Base-by-base conservation (phyloP, 2,797 vertebrate genomes). In the Eospalax fontanierii region DNA sequence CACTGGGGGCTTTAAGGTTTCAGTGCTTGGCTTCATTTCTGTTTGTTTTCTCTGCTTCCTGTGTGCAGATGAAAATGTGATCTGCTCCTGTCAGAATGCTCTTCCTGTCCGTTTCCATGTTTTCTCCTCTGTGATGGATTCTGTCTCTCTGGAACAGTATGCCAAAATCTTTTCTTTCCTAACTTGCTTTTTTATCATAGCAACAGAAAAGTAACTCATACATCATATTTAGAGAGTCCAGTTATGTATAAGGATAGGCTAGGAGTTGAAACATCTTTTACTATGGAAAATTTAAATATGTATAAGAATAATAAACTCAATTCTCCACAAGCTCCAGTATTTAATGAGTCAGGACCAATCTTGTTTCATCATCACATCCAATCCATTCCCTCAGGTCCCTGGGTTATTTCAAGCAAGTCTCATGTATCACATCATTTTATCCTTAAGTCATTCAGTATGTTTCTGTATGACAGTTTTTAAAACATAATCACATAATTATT, bases 401-500 rank as follows among this genome's bases (percentile, higher is more conserved):
- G 81, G 46, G 79, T 89, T 80, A 85, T 86, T 85, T 86, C 79
- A 85, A 73, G 71, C 12, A 87, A 50, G 59, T 76, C 5, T 68
- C 35, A 75, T n/a, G 74, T 28, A 7, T 59, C 7, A 68, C 30
- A 74, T 22, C 35, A 80, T 75, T 40, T 86, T 80, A 87, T 82
- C 50, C 21, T 89, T 82, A 68, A 81, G 46, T 33, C 66, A 50
- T 82, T 81, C 12, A 74, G 21, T 50, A 73, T 35, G 6, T 80
- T 43, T 80, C 59, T 59, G 19, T n/a, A 89, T 30, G 33, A 81
- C 66, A 71, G 14, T 63, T 89, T 80, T 38, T 59, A 94, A n/a
- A 76, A 50, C 4, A 38, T 38, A 78, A 78, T 82, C 54, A 82
- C 54, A 78, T 81, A 82, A 86, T 19, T 43, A 30, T 70, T 74